phyloP scores from a whole-genome alignment of 2,113 vertebrate genomes.

The Callospermophilus lateralis region DNA sequence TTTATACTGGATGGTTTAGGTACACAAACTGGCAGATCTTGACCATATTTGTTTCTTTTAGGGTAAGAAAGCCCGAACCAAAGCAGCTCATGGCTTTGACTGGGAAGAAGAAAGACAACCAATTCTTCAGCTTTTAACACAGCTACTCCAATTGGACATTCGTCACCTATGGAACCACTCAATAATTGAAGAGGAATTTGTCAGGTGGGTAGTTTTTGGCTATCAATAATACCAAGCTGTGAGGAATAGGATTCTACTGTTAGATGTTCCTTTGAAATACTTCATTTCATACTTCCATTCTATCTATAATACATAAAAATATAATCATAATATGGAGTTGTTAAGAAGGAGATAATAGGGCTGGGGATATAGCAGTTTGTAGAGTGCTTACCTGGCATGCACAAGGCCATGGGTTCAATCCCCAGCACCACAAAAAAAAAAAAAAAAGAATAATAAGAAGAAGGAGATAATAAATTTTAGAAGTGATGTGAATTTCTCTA shows the following conservation, averaged over 20 bases:
- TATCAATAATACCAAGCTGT: background rate
- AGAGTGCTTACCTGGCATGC: too few relatives aligned
- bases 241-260: background rate
- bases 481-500: constrained; percentile 4
- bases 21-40: background rate
- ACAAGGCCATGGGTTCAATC: too few relatives aligned
- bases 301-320: background rate
- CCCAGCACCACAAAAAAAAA: too few relatives aligned
- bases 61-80: constrained; percentile 92
- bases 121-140: constrained; percentile 90
- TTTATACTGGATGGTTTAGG: background rate
- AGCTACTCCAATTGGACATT: constrained; percentile 96
- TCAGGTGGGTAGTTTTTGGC: constrained; percentile 88
- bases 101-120: constrained; percentile 94
- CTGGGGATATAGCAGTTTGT: too few relatives aligned
- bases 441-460: background rate
- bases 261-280: background rate
- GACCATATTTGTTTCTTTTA: constrained; percentile 73
- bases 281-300: constrained; percentile 15
- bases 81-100: constrained; percentile 84
- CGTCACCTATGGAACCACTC: constrained; percentile 93
- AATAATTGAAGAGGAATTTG: constrained; percentile 95
- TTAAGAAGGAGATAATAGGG: background rate
- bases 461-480: background rate
- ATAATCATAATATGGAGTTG: background rate